These are phyloP conservation scores for Dipodomys stephensi DNA, from an alignment of 2,113 vertebrate species.

Conservation along the genomic window DNA sequence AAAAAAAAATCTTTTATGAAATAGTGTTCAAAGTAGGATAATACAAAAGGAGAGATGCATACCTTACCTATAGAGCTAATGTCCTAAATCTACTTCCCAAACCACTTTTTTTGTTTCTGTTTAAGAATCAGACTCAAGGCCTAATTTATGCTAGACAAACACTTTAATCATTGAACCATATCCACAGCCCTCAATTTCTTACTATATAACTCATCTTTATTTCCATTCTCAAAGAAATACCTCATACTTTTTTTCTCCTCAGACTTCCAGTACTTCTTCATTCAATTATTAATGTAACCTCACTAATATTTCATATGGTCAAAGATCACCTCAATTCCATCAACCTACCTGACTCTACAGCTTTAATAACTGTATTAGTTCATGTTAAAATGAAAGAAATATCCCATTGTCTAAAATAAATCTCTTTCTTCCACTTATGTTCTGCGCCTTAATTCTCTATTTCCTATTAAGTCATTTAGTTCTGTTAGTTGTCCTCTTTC, in stretches of 20 bases:
- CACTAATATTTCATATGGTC: neutral
- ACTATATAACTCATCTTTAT: neutral
- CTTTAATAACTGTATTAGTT: neutral
- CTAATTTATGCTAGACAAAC: neutral
- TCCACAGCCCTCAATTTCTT: neutral
- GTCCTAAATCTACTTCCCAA: neutral
- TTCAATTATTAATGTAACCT: neutral
- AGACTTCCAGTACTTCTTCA: neutral
- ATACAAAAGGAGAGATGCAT: neutral
- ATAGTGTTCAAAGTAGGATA: neutral
- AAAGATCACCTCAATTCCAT: conserved; percentile 14
- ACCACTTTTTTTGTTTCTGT: neutral
- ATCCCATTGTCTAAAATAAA: neutral
- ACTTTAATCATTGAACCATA: neutral
- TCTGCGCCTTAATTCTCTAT: neutral
- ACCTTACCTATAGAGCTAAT: neutral
- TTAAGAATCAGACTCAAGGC: neutral
- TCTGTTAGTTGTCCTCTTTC: neutral
- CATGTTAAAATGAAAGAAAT: neutral
- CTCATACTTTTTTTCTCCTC: neutral
- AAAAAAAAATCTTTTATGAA: neutral
- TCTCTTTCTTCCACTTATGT: neutral
- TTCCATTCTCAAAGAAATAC: neutral
- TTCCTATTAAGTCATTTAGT: neutral
- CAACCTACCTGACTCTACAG: neutral